Evolutionary conservation across 2,113 vertebrate species (phyloP).

Genomic region (Thamnaconus septentrionalis): DNA sequence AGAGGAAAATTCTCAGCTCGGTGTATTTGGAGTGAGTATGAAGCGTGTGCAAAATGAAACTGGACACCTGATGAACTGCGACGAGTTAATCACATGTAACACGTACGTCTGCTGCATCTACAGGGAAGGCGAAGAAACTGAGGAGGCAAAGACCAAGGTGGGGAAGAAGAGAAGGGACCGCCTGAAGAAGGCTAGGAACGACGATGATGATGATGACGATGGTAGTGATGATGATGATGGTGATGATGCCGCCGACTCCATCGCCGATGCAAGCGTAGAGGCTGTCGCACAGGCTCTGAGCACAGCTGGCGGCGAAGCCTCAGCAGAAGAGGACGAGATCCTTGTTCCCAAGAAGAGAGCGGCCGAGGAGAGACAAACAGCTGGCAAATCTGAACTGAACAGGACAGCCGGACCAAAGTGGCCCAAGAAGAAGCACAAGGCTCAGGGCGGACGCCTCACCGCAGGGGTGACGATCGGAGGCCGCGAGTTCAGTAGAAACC

Average conservation of each 20-base stretch:
- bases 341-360: slow-evolving; percentile 61
- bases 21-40: slow-evolving; percentile 78
- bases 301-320: not conserved
- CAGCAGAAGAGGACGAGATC: slow-evolving; percentile 50
- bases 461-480: slow-evolving; percentile 78
- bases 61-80: too few relatives aligned
- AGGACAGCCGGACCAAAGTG: slow-evolving; percentile 44
- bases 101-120: not conserved
- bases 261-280: slow-evolving; percentile 1
- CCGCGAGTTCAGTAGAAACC: slow-evolving; percentile 80
- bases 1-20: slow-evolving; percentile 80
- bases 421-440: slow-evolving; percentile 63
- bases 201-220: slow-evolving; percentile 19
- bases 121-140: slow-evolving; percentile 59
- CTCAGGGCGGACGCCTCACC: slow-evolving; percentile 39
- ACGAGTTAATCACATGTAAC: too few relatives aligned
- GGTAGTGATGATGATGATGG: slow-evolving; percentile 33
- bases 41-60: too few relatives aligned
- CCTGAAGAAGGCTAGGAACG: slow-evolving; percentile 31
- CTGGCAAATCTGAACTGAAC: not conserved
- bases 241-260: not conserved
- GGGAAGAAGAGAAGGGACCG: slow-evolving; percentile 68
- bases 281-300: slow-evolving; percentile 19
- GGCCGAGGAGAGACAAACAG: not conserved
- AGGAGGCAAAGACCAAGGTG: slow-evolving; percentile 53